phyloP scores from a whole-genome alignment of 2,797 vertebrate species.

The Champsocephalus esox region DNA sequence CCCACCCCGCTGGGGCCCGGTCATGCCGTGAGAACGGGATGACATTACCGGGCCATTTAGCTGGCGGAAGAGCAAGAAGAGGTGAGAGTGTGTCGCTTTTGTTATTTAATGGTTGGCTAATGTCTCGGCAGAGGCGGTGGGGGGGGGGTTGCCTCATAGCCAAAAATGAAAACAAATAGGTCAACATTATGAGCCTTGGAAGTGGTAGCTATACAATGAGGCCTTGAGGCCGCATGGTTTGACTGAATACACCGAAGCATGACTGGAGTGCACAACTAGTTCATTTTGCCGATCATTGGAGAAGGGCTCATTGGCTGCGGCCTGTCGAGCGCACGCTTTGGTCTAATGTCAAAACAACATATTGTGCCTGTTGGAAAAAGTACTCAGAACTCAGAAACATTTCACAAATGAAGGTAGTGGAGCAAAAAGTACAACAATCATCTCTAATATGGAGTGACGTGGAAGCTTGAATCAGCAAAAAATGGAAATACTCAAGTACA shows the following conservation, averaged over 20 bases:
- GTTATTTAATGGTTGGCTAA: constrained; percentile 80
- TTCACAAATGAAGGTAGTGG: no score
- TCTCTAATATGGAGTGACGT: no score
- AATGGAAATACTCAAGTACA: no score
- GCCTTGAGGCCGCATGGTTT: constrained; percentile 35
- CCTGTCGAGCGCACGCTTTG: constrained; percentile 11
- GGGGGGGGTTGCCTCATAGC: constrained; percentile 39
- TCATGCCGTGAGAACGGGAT: constrained; percentile 78
- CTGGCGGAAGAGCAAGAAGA: constrained; percentile 72
- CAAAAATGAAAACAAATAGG: constrained; percentile 72
- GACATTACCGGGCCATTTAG: constrained; percentile 82
- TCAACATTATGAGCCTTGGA: constrained; percentile 51
- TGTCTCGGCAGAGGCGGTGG: constrained; percentile 53
- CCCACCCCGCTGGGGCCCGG: constrained; percentile 55
- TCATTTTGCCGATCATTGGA: constrained; percentile 41
- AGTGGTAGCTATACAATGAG: constrained; percentile 25
- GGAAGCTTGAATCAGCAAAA: no score
- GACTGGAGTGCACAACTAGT: constrained; percentile 27
- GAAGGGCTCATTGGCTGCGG: constrained; percentile 20
- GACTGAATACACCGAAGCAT: constrained; percentile 39
- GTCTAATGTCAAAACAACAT: constrained; percentile 20
- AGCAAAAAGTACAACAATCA: no score
- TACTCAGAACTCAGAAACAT: no score
- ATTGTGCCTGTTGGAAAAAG: neutral
- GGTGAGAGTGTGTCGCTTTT: constrained; percentile 74